Conservation (phyloP, 2,888 invertebrate genomes). For the Chloroclysta siterata region DNA sequence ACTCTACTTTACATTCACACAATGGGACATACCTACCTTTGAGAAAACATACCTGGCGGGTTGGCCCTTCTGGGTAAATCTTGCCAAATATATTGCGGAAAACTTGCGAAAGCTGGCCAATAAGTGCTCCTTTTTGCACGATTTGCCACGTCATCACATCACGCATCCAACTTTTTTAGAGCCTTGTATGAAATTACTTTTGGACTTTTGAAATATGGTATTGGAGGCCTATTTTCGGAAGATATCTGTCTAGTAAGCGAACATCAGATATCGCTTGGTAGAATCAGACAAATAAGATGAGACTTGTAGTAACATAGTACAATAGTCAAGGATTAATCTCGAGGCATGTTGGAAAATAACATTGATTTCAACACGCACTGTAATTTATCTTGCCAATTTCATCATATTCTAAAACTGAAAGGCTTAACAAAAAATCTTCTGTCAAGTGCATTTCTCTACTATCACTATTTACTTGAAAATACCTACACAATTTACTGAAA, state of each 20-base stretch:
- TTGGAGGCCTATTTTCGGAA: background rate
- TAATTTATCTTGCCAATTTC: background rate
- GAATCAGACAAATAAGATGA: background rate
- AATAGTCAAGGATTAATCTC: background rate
- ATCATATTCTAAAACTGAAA: too few relatives aligned
- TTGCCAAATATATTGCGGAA: constrained; percentile 38
- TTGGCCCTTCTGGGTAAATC: constrained; percentile 39
- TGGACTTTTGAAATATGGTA: background rate
- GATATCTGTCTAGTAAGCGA: too few relatives aligned
- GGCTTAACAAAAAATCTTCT: too few relatives aligned
- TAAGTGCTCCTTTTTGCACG: constrained; percentile 28
- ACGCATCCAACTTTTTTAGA: constrained; percentile 28
- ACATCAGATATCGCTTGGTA: background rate
- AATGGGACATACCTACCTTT: constrained; percentile 35
- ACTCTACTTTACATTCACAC: constrained; percentile 34
- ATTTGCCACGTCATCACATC: constrained; percentile 18
- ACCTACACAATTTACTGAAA: background rate
- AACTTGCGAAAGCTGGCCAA: constrained; percentile 36
- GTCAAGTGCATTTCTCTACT: too few relatives aligned
- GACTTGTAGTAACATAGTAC: too few relatives aligned
- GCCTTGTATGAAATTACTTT: constrained; percentile 1
- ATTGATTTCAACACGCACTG: background rate
- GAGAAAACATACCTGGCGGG: constrained; percentile 41
- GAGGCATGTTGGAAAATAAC: background rate
- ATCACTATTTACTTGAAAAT: background rate